Conservation (phyloP, 2,797 vertebrate species). For the Australoheros facetus region DNA sequence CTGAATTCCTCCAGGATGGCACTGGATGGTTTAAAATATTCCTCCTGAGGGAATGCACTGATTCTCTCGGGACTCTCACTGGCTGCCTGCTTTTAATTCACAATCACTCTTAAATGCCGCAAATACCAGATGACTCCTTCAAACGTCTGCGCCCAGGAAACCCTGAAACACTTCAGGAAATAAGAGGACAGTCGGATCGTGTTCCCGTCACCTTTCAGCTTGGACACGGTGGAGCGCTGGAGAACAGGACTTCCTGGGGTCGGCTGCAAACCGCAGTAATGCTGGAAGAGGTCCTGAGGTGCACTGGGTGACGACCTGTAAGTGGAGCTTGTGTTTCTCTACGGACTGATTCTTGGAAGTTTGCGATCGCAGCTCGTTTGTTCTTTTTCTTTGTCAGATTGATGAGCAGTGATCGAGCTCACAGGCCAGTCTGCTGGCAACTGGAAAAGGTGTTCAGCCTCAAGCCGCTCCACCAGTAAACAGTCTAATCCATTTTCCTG, state of each 20-base stretch:
- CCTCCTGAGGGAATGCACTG: no score
- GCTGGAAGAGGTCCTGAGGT: neutral
- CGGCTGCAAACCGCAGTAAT: accelerated
- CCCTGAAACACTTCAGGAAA: neutral
- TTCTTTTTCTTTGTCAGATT: neutral
- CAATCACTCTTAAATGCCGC: neutral
- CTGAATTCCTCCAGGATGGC: neutral
- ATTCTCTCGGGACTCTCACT: no score
- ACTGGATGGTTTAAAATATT: no score
- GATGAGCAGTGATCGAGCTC: neutral
- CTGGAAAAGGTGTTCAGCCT: neutral
- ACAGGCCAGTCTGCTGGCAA: neutral
- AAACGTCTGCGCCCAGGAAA: no score
- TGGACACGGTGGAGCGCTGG: neutral
- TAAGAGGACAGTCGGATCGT: neutral
- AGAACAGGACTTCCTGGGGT: neutral
- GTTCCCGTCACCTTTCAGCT: neutral
- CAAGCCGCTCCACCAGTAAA: neutral
- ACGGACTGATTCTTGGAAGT: neutral
- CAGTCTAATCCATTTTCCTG: neutral
- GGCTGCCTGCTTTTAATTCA: no score
- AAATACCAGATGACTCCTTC: no score
- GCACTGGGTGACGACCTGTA: no score
- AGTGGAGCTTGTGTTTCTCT: neutral
- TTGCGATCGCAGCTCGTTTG: neutral